Percentiles rank a stretch among this genome's conserved stretches.
These are phyloP conservation scores for Augiades crinisus DNA, from an alignment of 2,888 invertebrate species.

Conservation along the genomic window DNA sequence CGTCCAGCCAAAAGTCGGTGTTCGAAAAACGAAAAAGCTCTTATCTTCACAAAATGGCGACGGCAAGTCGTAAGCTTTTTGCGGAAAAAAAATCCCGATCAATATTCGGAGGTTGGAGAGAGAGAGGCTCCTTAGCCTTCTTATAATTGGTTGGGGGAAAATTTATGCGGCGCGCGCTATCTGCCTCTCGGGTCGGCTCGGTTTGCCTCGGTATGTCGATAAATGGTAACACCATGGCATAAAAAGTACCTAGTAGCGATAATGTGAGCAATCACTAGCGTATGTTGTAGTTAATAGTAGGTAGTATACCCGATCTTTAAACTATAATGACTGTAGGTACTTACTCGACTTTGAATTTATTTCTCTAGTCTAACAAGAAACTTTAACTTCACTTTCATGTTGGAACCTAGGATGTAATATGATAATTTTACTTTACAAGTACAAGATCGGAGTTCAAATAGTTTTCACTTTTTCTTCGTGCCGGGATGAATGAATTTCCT, in stretches of 20 bases:
- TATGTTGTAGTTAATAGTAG: too few species aligned
- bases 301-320: not conserved
- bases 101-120: constrained; percentile 63
- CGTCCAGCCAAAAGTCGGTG: constrained; percentile 47
- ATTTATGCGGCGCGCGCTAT: constrained; percentile 60
- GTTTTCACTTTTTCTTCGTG: not conserved
- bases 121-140: constrained; percentile 45
- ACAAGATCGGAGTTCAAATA: not conserved
- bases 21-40: constrained; percentile 58
- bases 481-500: not conserved
- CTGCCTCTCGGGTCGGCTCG: constrained; percentile 44
- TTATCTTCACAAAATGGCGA: constrained; percentile 67
- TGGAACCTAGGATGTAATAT: too few species aligned
- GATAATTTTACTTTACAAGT: too few species aligned
- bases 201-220: constrained; percentile 43
- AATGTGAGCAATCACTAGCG: constrained; percentile 29
- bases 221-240: constrained; percentile 40
- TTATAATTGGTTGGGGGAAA: constrained; percentile 66
- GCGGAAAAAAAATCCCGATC: constrained; percentile 67
- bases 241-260: constrained; percentile 32
- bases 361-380: too few species aligned
- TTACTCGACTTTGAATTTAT: not conserved
- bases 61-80: constrained; percentile 51
- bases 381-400: too few species aligned
- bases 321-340: not conserved